Evolutionary conservation across 2,797 vertebrate species (phyloP).

Genomic region (Ambastaia sidthimunki): DNA sequence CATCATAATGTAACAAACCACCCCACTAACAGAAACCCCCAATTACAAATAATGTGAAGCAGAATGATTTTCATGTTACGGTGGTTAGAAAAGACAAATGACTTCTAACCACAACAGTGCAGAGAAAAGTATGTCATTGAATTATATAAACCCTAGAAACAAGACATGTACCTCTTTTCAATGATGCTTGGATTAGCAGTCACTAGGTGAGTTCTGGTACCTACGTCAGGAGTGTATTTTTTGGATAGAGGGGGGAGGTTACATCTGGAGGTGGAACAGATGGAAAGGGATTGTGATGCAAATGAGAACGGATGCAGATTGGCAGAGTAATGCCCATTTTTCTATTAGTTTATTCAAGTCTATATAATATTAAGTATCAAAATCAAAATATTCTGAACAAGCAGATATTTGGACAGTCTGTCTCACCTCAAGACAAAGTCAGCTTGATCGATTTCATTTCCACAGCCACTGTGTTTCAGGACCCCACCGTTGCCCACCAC

Average conservation of each 20-base stretch:
- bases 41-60: neutral
- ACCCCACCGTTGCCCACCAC: slow-evolving; percentile 97
- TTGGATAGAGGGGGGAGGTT: slow-evolving; percentile 94
- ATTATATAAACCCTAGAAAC: neutral
- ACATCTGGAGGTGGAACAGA: slow-evolving; percentile 78
- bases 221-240: slow-evolving; percentile 88
- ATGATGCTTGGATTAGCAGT: slow-evolving; percentile 98
- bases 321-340: neutral
- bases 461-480: slow-evolving; percentile 90
- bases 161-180: slow-evolving; percentile 84
- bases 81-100: neutral
- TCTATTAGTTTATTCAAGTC: neutral
- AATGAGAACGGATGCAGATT: neutral
- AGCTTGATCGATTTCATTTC: slow-evolving; percentile 88
- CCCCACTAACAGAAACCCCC: neutral
- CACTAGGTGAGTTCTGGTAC: slow-evolving; percentile 89
- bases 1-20: neutral
- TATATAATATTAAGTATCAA: too few species aligned
- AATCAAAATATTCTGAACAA: neutral
- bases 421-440: slow-evolving; percentile 94
- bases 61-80: neutral
- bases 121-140: neutral
- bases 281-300: neutral
- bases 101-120: neutral
- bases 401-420: neutral